A percentile compares a stretch with the other conserved stretches of the same genome.
These are phyloP conservation scores for Melikaiella ostensackeni DNA, from an alignment of 2,888 invertebrate species.

Conservation along the genomic window DNA sequence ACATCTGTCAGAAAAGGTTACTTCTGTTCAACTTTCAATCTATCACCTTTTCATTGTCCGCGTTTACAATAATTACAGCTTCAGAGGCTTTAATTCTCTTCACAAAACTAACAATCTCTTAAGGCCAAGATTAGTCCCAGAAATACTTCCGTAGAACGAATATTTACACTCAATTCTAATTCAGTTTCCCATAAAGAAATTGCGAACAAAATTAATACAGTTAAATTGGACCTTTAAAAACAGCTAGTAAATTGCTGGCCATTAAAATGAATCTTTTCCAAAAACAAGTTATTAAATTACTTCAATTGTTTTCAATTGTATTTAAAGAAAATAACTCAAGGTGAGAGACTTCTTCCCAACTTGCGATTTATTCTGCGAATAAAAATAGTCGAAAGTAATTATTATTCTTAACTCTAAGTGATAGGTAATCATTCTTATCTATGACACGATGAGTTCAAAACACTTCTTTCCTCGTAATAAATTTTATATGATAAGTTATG, in stretches of 20 bases:
- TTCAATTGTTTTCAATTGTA: no score
- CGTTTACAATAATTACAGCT: constrained; percentile 3
- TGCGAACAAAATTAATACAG: background rate
- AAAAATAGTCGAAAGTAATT: no score
- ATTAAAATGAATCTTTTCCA: background rate
- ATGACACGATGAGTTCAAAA: background rate
- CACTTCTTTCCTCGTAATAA: background rate
- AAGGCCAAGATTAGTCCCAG: background rate
- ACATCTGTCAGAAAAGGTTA: constrained; percentile 9
- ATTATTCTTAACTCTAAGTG: background rate
- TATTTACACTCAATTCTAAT: background rate
- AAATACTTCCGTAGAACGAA: background rate
- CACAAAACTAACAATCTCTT: background rate
- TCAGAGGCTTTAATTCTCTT: background rate
- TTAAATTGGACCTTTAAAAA: background rate
- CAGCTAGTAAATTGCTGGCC: background rate
- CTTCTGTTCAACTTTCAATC: constrained; percentile 11
- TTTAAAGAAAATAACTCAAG: no score
- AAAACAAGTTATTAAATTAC: no score
- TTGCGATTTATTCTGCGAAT: no score
- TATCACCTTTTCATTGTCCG: background rate
- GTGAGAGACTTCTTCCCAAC: no score
- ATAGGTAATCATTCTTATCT: background rate
- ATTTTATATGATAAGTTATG: background rate
- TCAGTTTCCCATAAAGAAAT: background rate